Evolutionary conservation across 1,140 invertebrate genomes (phyloP), one percentile per base, ranked within the genome.

Genomic region (Brachionus calyciflorus): DNA sequence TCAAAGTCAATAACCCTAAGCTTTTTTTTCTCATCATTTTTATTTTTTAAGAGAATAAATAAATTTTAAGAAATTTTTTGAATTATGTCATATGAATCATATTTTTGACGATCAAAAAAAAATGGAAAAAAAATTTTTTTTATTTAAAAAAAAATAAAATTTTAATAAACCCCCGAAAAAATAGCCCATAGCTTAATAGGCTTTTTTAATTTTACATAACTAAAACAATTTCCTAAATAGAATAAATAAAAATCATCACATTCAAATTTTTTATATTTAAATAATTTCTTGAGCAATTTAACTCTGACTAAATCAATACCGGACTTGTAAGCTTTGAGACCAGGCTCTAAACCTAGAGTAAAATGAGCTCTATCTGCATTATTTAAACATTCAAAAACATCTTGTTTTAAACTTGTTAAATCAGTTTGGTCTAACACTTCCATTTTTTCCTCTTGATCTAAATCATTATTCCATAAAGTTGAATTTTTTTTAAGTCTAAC

Each of bases 171-270:
- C 26, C 28, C 69, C 10, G 69, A 17, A 73, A 73, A 73, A 1
- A 73, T 4, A 51, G 46, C 37, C 19, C n/a, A n/a, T 55, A 73
- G 14, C 33, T 40, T 30, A 3, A 73, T 19, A 51, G 12, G 24
- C 28, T 73, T 51, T 73, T 51, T 73, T 14, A 73, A 33, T 49
- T 73, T 73, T 21, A 30, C 19, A 73, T 51, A 55, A 17, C 69
- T 51, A 21, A 33, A 55, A 49, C 21, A 49, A 48, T 41, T 10
- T 14, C 46, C 46, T 40, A 73, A 73, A 73, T 73, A 73, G 41
- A 51, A 51, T 19, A 73, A 33, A 33, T 73, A 2, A 41, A 40
- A 65, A 9, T 44, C 24, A 21, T 65, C 10, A 5, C 37, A n/a
- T 21, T 41, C 40, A 14, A 65, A 44, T 7, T 65, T 65, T 65